A percentile compares a stretch with the other conserved stretches of the same genome.
Conservation (phyloP, 92 coral and sea anemone species). For the Meandrina meandrites region DNA sequence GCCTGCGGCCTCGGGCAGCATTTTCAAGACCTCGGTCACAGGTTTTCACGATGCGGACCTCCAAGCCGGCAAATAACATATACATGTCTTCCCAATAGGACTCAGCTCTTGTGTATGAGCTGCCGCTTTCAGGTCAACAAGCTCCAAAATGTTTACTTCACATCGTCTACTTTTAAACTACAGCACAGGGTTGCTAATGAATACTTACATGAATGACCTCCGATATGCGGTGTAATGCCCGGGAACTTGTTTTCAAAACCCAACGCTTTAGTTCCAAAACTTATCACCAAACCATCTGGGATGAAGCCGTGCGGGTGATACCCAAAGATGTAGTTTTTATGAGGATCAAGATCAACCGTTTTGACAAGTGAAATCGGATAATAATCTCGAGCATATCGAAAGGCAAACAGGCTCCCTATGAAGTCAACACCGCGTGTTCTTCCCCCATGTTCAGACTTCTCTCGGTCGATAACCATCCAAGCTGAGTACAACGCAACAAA, state of each 20-base stretch:
- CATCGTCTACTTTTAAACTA: background rate
- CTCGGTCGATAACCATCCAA: conserved; percentile 53
- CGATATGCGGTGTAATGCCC: conserved; percentile 36
- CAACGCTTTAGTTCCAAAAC: conserved; percentile 74
- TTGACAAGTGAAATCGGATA: conserved; percentile 57
- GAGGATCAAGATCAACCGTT: conserved; percentile 58
- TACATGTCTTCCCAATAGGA: too few species aligned
- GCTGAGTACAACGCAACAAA: conserved; percentile 27
- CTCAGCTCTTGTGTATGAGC: too few species aligned
- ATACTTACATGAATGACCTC: conserved; percentile 26
- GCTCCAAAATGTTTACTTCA: too few species aligned
- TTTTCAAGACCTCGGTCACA: too few species aligned
- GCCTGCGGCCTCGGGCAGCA: too few species aligned
- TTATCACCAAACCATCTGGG: conserved; percentile 75
- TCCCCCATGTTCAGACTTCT: conserved; percentile 50
- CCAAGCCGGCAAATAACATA: too few species aligned
- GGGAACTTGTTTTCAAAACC: conserved; percentile 23
- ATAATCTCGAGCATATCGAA: conserved; percentile 53
- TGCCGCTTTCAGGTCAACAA: too few species aligned
- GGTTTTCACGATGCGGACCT: too few species aligned
- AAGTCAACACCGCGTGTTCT: conserved; percentile 15
- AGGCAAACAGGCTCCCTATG: background rate
- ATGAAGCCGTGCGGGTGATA: conserved; percentile 89
- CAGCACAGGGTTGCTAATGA: background rate
- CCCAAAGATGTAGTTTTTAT: conserved; percentile 57